Percentiles rank a stretch among this genome's conserved stretches.
Conservation (phyloP, 2,888 invertebrate species). For the Diadegma fenestrale region DNA sequence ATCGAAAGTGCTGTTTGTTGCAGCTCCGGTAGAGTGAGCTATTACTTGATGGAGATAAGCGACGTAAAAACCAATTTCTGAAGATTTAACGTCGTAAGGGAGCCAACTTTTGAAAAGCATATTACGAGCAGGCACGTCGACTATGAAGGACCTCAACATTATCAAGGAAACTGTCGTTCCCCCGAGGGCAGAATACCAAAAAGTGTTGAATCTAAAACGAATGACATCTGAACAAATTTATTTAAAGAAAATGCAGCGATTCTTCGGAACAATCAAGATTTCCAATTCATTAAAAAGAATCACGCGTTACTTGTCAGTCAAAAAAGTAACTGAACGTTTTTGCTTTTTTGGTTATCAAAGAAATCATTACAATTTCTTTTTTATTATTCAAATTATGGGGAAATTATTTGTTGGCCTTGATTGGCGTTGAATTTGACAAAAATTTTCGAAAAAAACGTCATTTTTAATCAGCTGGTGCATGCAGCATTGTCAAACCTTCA, state of each 20-base stretch:
- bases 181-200: slow-evolving; percentile 48
- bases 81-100: slow-evolving; percentile 66
- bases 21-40: slow-evolving; percentile 53
- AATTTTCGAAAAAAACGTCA: no score
- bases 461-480: no score
- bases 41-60: slow-evolving; percentile 67
- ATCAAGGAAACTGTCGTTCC: slow-evolving; percentile 42
- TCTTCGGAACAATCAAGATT: not conserved
- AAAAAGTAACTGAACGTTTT: not conserved
- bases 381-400: no score
- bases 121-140: slow-evolving; percentile 50
- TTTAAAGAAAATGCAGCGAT: no score
- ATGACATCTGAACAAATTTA: not conserved
- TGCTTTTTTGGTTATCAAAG: not conserved
- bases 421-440: no score
- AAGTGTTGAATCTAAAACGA: slow-evolving; percentile 40
- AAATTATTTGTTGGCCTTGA: no score
- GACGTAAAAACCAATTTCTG: slow-evolving; percentile 41
- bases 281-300: no score
- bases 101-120: slow-evolving; percentile 71
- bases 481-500: no score
- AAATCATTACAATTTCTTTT: not conserved
- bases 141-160: slow-evolving; percentile 53
- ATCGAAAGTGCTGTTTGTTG: slow-evolving; percentile 75
- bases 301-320: no score